Evolutionary conservation across 2,113 vertebrate species (phyloP), one percentile per base, ranked within the genome.

Genomic region (Siniperca knerii): DNA sequence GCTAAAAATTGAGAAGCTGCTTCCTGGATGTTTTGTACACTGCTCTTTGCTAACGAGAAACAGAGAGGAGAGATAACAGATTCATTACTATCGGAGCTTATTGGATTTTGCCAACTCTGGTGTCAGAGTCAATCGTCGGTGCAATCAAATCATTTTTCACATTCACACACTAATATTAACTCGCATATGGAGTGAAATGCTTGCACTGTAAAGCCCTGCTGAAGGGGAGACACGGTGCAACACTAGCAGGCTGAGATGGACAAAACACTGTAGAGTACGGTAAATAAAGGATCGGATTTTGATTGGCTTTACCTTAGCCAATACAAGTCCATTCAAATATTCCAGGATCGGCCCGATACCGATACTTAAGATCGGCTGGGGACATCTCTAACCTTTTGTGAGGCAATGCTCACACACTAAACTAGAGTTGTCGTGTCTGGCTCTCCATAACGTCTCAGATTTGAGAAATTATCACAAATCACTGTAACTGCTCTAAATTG

Each of bases 381-480:
- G 18, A 21, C 48, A 1, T 54, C 23, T 52, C 1, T 50, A 6
- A 3, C 12, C 9, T 10, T 25, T 13, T 35, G 13, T 48, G 18
- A 75, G 25, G 25, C 35, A 42, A 0, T 35, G 57, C 16, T 72
- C 58, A 61, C 44, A n/a, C 20, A 3, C 1, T 54, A 25, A 25
- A 77, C 35, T 52, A 11, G 12, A 50, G 60, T 37, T 18, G 12
- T 7, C 1, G 5, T 21, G 13, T 68, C 40, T 4, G 62, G 33
- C 16, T 21, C 37, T 72, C 18, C 9, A n/a, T 68, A 12, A 37
- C 25, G 33, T 89, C 37, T 79, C 79, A 72, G 1, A 37, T 65
- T 23, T 52, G 21, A 35, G 48, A 29, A 71, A 40, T 11, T 65
- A 62, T 29, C 3, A 70, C 23, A 9, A 76, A 33, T 82, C 37